These are phyloP conservation scores for Araneus ventricosus DNA, from an alignment of 1,140 invertebrate species.

Conservation along the genomic window DNA sequence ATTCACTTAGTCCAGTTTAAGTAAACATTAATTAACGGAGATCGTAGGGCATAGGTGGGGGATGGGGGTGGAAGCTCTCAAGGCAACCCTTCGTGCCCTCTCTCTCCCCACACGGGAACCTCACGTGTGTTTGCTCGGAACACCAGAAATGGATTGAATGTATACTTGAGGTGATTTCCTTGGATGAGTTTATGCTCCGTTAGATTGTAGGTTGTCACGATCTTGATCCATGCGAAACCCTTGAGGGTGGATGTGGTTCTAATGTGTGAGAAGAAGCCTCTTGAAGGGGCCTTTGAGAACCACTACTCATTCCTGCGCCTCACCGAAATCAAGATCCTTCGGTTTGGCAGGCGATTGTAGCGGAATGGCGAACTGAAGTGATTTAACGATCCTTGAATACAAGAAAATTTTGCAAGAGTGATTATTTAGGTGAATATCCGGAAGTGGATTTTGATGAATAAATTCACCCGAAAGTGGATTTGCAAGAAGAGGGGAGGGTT, in stretches of 20 bases:
- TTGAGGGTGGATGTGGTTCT: constrained; percentile 17
- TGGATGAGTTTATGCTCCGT: constrained; percentile 37
- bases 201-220: constrained; percentile 27
- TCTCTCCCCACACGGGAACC: neutral
- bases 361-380: constrained; percentile 27
- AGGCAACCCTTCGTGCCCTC: neutral
- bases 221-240: neutral
- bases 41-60: constrained; percentile 10
- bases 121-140: constrained; percentile 33
- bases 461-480: no score
- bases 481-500: no score
- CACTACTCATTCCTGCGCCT: neutral
- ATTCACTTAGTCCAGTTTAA: constrained; percentile 72
- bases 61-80: neutral
- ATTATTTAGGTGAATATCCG: neutral
- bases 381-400: constrained; percentile 8
- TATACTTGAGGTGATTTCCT: constrained; percentile 54
- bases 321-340: neutral
- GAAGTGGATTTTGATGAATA: no score
- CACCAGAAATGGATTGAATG: constrained; percentile 28
- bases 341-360: constrained; percentile 13
- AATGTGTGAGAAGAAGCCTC: constrained; percentile 27
- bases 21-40: constrained; percentile 74
- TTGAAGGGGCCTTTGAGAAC: neutral
- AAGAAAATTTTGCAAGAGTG: neutral